These are phyloP conservation scores for Luperina testacea DNA, from an alignment of 2,888 invertebrate species.

Conservation along the genomic window DNA sequence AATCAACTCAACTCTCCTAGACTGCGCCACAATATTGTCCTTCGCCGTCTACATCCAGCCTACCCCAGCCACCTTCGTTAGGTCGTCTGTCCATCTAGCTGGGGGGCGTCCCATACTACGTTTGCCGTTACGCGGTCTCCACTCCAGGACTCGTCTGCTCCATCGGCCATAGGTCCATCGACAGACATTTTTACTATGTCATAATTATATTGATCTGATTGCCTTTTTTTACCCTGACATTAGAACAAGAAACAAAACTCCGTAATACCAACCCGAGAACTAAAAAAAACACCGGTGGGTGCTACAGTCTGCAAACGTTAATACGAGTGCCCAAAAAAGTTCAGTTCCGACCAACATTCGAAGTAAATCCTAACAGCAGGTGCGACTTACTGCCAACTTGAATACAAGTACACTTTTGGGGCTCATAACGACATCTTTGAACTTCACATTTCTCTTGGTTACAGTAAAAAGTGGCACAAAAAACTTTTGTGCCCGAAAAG, in stretches of 20 bases:
- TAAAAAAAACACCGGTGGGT: slow-evolving; percentile 7
- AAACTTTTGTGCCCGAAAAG: slow-evolving; percentile 26
- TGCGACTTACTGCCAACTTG: slow-evolving; percentile 61
- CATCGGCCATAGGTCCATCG: too few species aligned
- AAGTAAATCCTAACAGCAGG: slow-evolving; percentile 66
- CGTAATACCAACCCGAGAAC: background rate
- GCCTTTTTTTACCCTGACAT: background rate
- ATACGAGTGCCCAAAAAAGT: slow-evolving; percentile 50
- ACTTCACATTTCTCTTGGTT: slow-evolving; percentile 56
- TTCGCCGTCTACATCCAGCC: too few species aligned
- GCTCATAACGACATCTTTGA: slow-evolving; percentile 63
- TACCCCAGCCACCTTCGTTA: too few species aligned
- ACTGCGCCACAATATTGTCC: too few species aligned
- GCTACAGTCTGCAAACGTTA: slow-evolving; percentile 29
- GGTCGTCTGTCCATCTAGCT: too few species aligned
- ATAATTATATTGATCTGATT: background rate
- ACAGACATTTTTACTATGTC: background rate
- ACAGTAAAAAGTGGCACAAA: slow-evolving; percentile 48
- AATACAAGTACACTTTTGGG: slow-evolving; percentile 65
- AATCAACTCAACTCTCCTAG: too few species aligned
- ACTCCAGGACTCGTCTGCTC: too few species aligned
- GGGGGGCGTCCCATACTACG: too few species aligned
- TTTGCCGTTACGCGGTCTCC: too few species aligned
- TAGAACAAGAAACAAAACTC: slow-evolving; percentile 11
- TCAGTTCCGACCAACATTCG: slow-evolving; percentile 51